Evolutionary conservation across 2,888 invertebrate species (phyloP), one percentile per base, ranked within the genome.

Genomic region (Xestia rhomboidea): DNA sequence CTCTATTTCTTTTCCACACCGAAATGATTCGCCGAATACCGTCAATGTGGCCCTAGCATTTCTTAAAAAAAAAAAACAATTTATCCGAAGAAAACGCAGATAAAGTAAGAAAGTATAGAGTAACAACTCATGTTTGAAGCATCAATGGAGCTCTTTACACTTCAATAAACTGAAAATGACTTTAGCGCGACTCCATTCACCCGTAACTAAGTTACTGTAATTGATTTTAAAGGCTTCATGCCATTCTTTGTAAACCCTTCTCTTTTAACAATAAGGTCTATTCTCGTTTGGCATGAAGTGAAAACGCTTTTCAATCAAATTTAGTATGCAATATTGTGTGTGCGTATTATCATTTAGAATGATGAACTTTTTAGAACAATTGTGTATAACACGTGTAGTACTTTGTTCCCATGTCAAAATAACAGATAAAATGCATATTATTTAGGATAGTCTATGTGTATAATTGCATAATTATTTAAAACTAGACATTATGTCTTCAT

Each of bases 101-200:
- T 60, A 75, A 76, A 69, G 51, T 75, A 69, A 62, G 72, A 82
- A 74, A 79, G 57, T 82, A 70, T 81, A 38, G 60, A 76, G 77
- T 70, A 72, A 77, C 75, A 77, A 81, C 70, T 87, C 79, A 75
- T 82, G 76, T 83, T 83, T 73, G 71, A 81, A 87, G 72, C 79
- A 70, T 81, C 84, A 81, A 87, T 80, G 74, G 81, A 88, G 76
- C 85, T 80, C 85, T 83, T 85, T 83, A 85, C 84, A 85, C 85
- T 89, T 83, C 85, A 87, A 87, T 89, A 87, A 85, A 90, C 86
- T 84, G 87, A 86, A 89, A 90, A 89, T 87, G 78, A 85, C 87
- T 87, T 90, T 81, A 86, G 80, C 84, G 73, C 81, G 83, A 86
- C 82, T 88, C 77, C 83, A 88, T 88, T 87, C 80, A 86, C 51